These are phyloP conservation scores for Drosophila quinaria DNA, from an alignment of 2,888 invertebrate species.

Conservation along the genomic window DNA sequence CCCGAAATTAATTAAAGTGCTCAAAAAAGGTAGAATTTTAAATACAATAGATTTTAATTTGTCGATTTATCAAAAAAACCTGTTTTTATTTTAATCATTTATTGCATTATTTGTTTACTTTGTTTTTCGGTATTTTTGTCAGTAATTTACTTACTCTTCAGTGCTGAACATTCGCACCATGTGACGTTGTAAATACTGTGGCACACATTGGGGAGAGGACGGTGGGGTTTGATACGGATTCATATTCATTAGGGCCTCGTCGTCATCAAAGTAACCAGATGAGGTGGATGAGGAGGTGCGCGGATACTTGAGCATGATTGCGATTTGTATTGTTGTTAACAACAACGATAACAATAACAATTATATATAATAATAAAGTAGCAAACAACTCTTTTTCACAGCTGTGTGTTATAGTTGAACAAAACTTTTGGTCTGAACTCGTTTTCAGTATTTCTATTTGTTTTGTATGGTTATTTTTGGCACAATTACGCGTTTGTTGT, in stretches of 20 bases:
- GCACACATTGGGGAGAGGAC: slow-evolving; percentile 75
- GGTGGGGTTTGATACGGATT: slow-evolving; percentile 82
- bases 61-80: too few species aligned
- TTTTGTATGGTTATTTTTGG: slow-evolving; percentile 46
- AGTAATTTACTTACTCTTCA: slow-evolving; percentile 83
- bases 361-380: slow-evolving; percentile 1
- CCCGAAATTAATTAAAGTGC: too few species aligned
- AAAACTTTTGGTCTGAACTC: slow-evolving; percentile 25
- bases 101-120: neutral
- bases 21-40: too few species aligned
- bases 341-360: slow-evolving; percentile 16
- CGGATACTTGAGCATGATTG: slow-evolving; percentile 78
- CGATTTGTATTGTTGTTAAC: slow-evolving; percentile 3
- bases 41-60: too few species aligned
- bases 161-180: slow-evolving; percentile 85
- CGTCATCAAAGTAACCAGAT: slow-evolving; percentile 83
- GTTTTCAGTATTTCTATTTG: slow-evolving; percentile 13
- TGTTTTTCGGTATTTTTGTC: neutral
- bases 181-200: slow-evolving; percentile 79
- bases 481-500: slow-evolving; percentile 42
- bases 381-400: slow-evolving; percentile 11
- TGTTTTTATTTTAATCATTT: neutral
- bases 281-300: slow-evolving; percentile 82
- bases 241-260: slow-evolving; percentile 80
- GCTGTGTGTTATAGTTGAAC: slow-evolving; percentile 5